Evolutionary conservation across 2,797 vertebrate genomes (phyloP).

Genomic region (Malacoraja senta): DNA sequence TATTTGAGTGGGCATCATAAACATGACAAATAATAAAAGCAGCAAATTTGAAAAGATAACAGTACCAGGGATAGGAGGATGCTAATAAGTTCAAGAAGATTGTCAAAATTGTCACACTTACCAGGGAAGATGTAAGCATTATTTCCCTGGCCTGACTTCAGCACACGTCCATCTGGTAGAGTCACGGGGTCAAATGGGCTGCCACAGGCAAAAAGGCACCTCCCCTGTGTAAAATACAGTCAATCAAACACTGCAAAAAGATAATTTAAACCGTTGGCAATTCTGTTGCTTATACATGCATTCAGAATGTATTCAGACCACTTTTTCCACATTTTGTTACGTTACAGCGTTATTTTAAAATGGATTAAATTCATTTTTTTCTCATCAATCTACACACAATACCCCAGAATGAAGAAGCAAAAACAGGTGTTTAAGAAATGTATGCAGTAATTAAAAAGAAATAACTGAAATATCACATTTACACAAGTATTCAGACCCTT

Average conservation of each 20-base stretch:
- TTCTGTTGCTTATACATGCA: neutral
- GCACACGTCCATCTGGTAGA: constrained; percentile 68
- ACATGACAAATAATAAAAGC: neutral
- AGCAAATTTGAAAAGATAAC: neutral
- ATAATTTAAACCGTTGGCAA: neutral
- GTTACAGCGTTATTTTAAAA: too few relatives aligned
- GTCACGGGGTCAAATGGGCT: constrained; percentile 83
- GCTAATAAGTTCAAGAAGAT: neutral
- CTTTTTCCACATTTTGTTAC: too few relatives aligned
- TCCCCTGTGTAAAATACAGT: constrained; percentile 60
- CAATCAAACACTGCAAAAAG: neutral
- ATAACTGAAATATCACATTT: too few relatives aligned
- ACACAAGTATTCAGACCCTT: too few relatives aligned
- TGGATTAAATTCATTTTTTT: too few relatives aligned
- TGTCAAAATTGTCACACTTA: constrained; percentile 44
- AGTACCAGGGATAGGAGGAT: neutral
- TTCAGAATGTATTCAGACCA: too few relatives aligned
- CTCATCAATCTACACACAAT: too few relatives aligned
- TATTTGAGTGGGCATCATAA: neutral
- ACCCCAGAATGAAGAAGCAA: too few relatives aligned
- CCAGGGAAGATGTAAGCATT: constrained; percentile 97
- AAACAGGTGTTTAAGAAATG: too few relatives aligned
- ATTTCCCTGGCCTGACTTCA: constrained; percentile 90
- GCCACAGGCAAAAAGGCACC: constrained; percentile 90
- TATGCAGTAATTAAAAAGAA: too few relatives aligned